Percentiles rank a stretch among this genome's conserved stretches.
phyloP scores from a whole-genome alignment of 2,888 invertebrate genomes.

The Agrotis segetum region DNA sequence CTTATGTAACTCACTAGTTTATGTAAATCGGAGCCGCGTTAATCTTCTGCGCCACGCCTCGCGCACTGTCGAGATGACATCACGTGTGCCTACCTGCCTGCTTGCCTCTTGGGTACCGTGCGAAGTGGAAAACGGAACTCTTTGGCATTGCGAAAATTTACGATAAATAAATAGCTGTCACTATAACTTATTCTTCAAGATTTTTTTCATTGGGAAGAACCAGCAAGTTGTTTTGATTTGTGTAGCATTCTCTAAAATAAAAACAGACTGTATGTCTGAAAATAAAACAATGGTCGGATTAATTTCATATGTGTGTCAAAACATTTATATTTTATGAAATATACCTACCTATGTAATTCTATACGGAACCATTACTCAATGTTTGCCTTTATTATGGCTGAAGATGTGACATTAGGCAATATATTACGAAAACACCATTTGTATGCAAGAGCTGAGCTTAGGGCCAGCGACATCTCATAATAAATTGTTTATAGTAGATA shows the following conservation, averaged over 20 bases:
- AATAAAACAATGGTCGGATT: slow-evolving; percentile 14
- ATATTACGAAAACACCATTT: slow-evolving; percentile 57
- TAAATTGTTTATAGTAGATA: slow-evolving; percentile 47
- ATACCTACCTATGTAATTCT: background rate
- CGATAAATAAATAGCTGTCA: background rate
- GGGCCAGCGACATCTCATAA: slow-evolving; percentile 48
- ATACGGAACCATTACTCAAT: slow-evolving; percentile 54
- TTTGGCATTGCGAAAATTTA: slow-evolving; percentile 33
- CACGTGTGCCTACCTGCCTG: slow-evolving; percentile 33
- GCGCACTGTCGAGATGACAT: slow-evolving; percentile 52
- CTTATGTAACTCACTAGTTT: slow-evolving; percentile 72
- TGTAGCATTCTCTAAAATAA: too few relatives aligned
- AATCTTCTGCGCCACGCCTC: slow-evolving; percentile 62
- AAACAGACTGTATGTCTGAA: background rate
- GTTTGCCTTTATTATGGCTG: slow-evolving; percentile 44
- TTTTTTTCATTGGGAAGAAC: background rate
- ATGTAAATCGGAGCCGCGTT: slow-evolving; percentile 68
- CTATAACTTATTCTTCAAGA: background rate
- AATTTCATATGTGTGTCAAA: background rate
- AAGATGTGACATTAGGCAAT: slow-evolving; percentile 59
- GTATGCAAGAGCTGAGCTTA: slow-evolving; percentile 48
- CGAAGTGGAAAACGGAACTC: slow-evolving; percentile 32
- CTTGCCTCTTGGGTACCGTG: slow-evolving; percentile 47
- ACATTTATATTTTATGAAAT: background rate
- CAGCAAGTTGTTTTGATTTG: background rate